Base-by-base conservation (phyloP, 2,797 vertebrate species). In the Gymnodraco acuticeps region DNA sequence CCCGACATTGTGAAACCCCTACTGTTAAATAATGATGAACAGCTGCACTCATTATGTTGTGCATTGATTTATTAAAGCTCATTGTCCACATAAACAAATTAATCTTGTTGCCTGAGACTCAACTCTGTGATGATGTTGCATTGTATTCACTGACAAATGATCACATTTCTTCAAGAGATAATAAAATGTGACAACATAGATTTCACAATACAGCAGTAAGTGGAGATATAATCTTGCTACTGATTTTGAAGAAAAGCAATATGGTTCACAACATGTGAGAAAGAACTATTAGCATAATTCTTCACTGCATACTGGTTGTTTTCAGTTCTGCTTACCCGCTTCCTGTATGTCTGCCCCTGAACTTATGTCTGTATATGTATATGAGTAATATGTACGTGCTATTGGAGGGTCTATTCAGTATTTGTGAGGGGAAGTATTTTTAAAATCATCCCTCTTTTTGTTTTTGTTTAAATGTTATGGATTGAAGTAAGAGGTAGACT, bases 41-140 rank as follows among this genome's bases (percentile, higher is more conserved):
- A 63, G n/a, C 48, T 64, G 62, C 31, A 19, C 17, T 50, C 15
- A 48, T 62, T 48, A 62, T 31, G 12, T 56, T 12, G 45, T n/a
- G 23, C 27, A 19, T 17, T 64, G 6, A 51, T 16, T 41, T 20
- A 41, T 41, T 51, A 5, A 23, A 64, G 2, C 46, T 20, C 27
- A 41, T 47, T 31, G 16, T 31, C 2, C 23, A 33, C 45, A 11
- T 12, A 14, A 48, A 9, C 23, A n/a, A 61, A 31, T 62, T 0
- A 17, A 62, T 47, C 15, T 0, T 17, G 10, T 12, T 62, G 60
- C 14, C 47, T 48, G 46, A n/a, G 16, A 50, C 46, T 63, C 5
- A 23, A 8, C 16, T 13, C 27, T 64, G 62, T 31, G 20, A n/a
- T 16, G 31, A 3, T 16, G 33, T 23, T 52, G n/a, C 13, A 20